Evolutionary conservation across 2,888 invertebrate species (phyloP), one percentile per base, ranked within the genome.

Genomic region (Syrphus vitripennis): DNA sequence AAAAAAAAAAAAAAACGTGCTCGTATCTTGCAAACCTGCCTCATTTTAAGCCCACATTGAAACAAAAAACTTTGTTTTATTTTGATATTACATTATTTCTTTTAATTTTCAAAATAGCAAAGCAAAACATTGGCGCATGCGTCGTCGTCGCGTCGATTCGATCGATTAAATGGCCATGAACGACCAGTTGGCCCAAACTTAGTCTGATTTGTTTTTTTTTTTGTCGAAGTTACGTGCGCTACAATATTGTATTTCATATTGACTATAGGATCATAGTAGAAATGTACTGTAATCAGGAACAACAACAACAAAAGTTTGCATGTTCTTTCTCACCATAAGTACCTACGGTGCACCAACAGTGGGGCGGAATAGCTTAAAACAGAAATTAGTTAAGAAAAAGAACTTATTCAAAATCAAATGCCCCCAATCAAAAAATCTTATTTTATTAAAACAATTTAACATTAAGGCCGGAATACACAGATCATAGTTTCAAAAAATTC

Each of bases 161-260:
- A 82, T 86, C 82, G 82, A 86, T 86, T 82, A 78, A 76, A 65
- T 72, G 82, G 26, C 84, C 84, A 76, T 76, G 84, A 84, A 84
- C 81, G 72, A 50, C 50, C 65, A 34, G 45, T 70, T 71, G 71
- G 59, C 16, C 31, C 76, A 71, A 65, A 24, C 19, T 26, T 48
- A 24, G 3, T n/a, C 19, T 10, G 19, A 7, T 24, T 74, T 61
- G 0, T 12, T 16, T 45, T 26, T 26, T 34, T 42, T 26, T 45
- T 37, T 37, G 50, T 61, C 12, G n/a, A 42, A 63, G 59, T 70
- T 53, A 61, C 65, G 50, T 75, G 67, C 40, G 61, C 69, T 61
- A 80, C 55, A 70, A 79, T 63, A 79, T 78, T 72, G 67, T 67
- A 78, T 72, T 53, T 78, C 67, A 77, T 37, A 59, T 72, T 57